Conservation (phyloP, 1,140 invertebrate genomes). For the Bombus picipes region DNA sequence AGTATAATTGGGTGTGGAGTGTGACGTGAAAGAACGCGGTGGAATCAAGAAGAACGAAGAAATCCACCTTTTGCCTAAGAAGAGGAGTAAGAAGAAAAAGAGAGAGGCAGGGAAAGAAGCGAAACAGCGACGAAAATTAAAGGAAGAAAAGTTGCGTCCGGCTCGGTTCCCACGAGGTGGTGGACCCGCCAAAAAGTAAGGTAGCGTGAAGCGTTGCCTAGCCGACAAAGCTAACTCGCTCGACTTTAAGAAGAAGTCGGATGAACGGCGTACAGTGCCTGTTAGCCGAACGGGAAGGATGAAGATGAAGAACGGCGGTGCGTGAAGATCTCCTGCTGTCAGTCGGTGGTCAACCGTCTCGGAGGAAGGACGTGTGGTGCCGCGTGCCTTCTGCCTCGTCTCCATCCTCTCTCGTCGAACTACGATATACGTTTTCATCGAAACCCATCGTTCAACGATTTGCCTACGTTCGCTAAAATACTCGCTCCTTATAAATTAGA, state of each 20-base stretch:
- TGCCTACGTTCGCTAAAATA: neutral
- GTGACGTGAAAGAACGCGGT: no score
- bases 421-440: no score
- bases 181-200: conserved; percentile 35
- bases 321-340: conserved; percentile 77
- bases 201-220: conserved; percentile 55
- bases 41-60: neutral
- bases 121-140: conserved; percentile 15
- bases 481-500: neutral
- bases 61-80: no score
- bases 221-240: conserved; percentile 58
- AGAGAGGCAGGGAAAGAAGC: neutral
- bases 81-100: neutral
- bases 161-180: conserved; percentile 31
- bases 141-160: conserved; percentile 2
- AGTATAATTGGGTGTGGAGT: no score
- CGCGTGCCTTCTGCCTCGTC: conserved; percentile 35
- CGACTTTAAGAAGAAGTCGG: conserved; percentile 31
- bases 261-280: conserved; percentile 44
- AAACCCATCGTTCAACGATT: neutral
- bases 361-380: conserved; percentile 71
- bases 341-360: conserved; percentile 80
- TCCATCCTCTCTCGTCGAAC: neutral
- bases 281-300: conserved; percentile 70
- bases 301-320: conserved; percentile 80